Conservation (phyloP, 2,113 vertebrate genomes). For the Sclerurus mexicanus region DNA sequence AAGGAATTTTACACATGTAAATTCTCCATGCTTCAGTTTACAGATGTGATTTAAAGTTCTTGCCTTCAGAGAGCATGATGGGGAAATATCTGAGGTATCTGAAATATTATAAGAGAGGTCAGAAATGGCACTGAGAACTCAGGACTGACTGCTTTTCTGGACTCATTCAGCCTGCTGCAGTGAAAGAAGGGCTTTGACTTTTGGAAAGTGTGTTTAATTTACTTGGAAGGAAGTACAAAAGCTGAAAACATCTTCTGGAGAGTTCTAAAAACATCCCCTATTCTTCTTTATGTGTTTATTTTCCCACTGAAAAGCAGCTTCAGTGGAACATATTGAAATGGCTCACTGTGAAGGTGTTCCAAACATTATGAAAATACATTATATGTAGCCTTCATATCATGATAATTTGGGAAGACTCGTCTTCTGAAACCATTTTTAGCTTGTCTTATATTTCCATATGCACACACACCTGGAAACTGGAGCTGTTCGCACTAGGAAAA, state of each 20-base stretch:
- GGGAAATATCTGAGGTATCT: constrained; percentile 12
- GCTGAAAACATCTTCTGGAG: not conserved
- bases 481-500: not conserved
- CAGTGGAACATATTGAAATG: not conserved
- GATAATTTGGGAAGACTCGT: not conserved
- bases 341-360: not conserved
- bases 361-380: not conserved
- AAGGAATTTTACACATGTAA: constrained; percentile 31
- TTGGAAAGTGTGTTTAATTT: not conserved
- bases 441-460: not conserved
- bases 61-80: not conserved
- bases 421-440: not conserved
- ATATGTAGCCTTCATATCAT: not conserved
- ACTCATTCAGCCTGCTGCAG: not conserved
- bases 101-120: not conserved
- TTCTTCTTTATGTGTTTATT: not conserved
- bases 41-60: not conserved
- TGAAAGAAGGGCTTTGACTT: not conserved
- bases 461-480: not conserved
- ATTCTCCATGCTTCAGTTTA: not conserved
- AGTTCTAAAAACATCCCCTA: not conserved
- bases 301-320: not conserved
- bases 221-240: not conserved
- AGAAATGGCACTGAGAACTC: not conserved
- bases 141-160: not conserved